These are phyloP conservation scores for Myathropa florea DNA, from an alignment of 2,888 invertebrate species.

Conservation along the genomic window DNA sequence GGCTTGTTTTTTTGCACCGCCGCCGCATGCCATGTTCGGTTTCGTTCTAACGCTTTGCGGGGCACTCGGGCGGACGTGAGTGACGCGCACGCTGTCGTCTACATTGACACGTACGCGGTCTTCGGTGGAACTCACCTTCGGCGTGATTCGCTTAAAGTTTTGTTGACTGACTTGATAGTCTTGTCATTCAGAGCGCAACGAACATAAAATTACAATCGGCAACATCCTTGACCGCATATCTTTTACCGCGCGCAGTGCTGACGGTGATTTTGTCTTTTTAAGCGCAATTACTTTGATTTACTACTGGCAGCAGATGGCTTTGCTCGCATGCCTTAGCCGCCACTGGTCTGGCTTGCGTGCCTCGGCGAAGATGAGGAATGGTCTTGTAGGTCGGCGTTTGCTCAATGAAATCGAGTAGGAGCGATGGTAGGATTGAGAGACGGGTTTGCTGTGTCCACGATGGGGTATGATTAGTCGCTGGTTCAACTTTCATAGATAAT, in stretches of 20 bases:
- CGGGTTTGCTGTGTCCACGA: too few relatives aligned
- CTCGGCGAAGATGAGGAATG: not conserved
- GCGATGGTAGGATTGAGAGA: too few relatives aligned
- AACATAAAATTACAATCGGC: not conserved
- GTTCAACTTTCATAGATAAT: too few relatives aligned
- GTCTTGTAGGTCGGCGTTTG: not conserved
- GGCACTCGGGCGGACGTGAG: not conserved
- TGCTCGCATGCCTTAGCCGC: not conserved
- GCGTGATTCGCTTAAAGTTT: not conserved
- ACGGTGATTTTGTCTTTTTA: not conserved
- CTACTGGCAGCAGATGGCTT: not conserved
- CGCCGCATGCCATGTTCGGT: not conserved
- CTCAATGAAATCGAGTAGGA: not conserved
- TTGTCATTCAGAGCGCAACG: not conserved
- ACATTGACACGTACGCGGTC: not conserved
- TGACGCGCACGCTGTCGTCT: not conserved
- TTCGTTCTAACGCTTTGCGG: not conserved
- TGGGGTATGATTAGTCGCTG: too few relatives aligned
- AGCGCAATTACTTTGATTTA: not conserved
- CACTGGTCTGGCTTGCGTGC: not conserved
- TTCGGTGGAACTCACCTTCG: not conserved
- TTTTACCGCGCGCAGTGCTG: not conserved
- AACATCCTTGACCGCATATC: not conserved
- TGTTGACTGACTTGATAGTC: not conserved
- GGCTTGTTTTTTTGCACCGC: not conserved